A percentile compares a stretch with the other conserved stretches of the same genome.
Evolutionary conservation across 2,797 vertebrate species (phyloP).

Genomic region (Pseudopleuronectes americanus): DNA sequence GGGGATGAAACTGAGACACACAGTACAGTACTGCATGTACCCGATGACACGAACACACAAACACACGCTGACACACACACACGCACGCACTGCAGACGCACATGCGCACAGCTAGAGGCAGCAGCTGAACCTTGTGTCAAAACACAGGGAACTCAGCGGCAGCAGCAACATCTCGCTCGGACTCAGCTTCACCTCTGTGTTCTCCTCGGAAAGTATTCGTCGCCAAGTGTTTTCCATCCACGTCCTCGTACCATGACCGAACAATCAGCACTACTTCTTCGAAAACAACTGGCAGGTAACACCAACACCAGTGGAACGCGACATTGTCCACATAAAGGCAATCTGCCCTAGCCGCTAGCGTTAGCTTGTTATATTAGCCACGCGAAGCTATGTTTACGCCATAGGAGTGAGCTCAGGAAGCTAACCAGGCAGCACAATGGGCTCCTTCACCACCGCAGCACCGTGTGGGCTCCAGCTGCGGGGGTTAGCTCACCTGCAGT

Average conservation of each 20-base stretch:
- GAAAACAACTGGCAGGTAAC: slow-evolving; percentile 87
- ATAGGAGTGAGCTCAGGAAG: slow-evolving; percentile 44
- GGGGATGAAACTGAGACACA: neutral
- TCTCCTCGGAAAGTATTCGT: slow-evolving; percentile 49
- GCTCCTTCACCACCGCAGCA: slow-evolving; percentile 23
- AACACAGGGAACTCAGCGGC: slow-evolving; percentile 66
- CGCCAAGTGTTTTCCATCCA: slow-evolving; percentile 59
- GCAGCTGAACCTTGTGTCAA: slow-evolving; percentile 73
- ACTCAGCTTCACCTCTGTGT: slow-evolving; percentile 36
- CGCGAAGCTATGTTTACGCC: slow-evolving; percentile 72
- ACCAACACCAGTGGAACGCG: neutral
- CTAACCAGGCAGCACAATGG: slow-evolving; percentile 45
- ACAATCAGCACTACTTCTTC: slow-evolving; percentile 86
- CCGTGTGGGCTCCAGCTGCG: slow-evolving; percentile 3
- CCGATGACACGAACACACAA: neutral
- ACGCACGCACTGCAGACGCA: slow-evolving; percentile 15
- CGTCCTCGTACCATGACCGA: slow-evolving; percentile 84
- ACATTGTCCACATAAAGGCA: slow-evolving; percentile 27
- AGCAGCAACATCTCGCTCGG: slow-evolving; percentile 26
- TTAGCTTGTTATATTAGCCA: slow-evolving; percentile 62
- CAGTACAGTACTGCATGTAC: neutral
- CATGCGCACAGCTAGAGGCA: slow-evolving; percentile 61
- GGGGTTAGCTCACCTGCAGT: neutral
- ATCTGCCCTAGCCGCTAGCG: slow-evolving; percentile 43
- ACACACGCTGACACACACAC: neutral